Base-by-base conservation (phyloP, 2,113 vertebrate genomes). In the Sinocyclocheilus anshuiensis region DNA sequence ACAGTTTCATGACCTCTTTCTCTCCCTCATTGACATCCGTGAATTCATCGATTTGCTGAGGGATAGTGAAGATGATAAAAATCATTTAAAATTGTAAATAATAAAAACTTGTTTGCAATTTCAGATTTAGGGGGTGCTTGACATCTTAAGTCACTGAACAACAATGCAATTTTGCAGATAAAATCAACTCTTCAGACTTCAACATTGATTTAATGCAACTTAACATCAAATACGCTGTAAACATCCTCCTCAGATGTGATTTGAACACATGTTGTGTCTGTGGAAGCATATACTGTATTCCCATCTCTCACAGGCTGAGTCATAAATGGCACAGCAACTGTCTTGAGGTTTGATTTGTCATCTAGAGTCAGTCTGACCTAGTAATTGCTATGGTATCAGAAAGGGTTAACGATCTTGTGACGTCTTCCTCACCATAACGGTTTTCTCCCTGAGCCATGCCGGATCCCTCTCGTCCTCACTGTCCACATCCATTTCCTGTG, bases 1-100 rank as follows among this genome's bases (percentile, higher is more conserved):
- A 99, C 81, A 99, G 93, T 94, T 99, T 99, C 98, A 99, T 99
- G 83, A 99, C 97, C 95, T 99, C 97, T 89, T 99, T 99, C 93
- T 99, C 98, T 24, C 98, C 98, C 94, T 99, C 97, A 87, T 99
- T 99, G 86, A 99, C 98, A 86, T 99, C 98, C 2, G 96, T 98
- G 94, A 99, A 99, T 83, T 99, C 98, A 90, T 99, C 98, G 77
- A 99, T 99, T 99, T 99, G 98, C 98, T 99, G 90, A 90, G 57
- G 75, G 4, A 9, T 26, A 18, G 24, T 3, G 39, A 81, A 24
- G 36, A 71, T 20, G 16, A 71, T 50, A 12, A 77, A 77, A 50
- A 18, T 76, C 22, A 48, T 13, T 76, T 76, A 50, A 50, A 55
- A 48, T 16, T 6, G 29, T 9, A 29, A 67, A 69, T 8, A 16